phyloP scores from a whole-genome alignment of 2,113 vertebrate genomes.

The Phocoena phocoena region DNA sequence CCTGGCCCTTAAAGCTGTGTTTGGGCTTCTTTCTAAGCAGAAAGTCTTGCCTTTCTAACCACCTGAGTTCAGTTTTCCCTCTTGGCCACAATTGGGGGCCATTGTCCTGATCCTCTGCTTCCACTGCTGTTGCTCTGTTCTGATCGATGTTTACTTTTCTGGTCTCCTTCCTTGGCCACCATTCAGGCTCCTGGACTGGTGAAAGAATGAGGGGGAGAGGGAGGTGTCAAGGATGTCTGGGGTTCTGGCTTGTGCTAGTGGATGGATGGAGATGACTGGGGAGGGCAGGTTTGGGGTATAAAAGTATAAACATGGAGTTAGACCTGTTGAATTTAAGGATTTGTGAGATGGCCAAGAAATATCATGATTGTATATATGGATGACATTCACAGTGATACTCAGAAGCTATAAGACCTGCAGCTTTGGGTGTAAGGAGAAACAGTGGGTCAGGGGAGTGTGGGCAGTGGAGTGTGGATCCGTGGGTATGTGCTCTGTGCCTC shows the following conservation, averaged over 20 bases:
- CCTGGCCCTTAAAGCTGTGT: not conserved
- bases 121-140: not conserved
- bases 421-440: not conserved
- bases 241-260: not conserved
- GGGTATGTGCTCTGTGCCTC: not conserved
- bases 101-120: not conserved
- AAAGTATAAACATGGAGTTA: slow-evolving; percentile 2
- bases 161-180: not conserved
- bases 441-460: not conserved
- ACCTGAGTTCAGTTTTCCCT: not conserved
- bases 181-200: not conserved
- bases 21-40: not conserved
- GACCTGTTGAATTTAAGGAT: not conserved
- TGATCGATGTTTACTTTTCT: not conserved
- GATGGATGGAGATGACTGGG: not conserved
- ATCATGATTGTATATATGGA: not conserved
- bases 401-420: not conserved
- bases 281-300: not conserved
- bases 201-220: not conserved
- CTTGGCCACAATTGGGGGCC: not conserved
- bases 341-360: not conserved
- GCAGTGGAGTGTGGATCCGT: fast-evolving
- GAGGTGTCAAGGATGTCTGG: not conserved
- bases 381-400: not conserved
- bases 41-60: not conserved